Base-by-base conservation (phyloP, 2,888 invertebrate species). In the Eretmocerus hayati region DNA sequence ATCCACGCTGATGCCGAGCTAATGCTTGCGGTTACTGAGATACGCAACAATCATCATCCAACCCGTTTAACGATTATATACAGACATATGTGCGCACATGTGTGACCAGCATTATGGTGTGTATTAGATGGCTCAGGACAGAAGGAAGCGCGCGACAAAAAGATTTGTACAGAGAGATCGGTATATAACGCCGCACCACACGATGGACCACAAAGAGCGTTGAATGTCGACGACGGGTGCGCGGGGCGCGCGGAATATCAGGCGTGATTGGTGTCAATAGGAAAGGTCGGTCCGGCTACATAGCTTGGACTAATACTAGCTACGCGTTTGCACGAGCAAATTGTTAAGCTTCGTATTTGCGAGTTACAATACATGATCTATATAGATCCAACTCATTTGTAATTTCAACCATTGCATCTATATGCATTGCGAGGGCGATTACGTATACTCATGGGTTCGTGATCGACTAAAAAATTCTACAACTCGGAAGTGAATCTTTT, bases 181-280 rank as follows among this genome's bases (percentile, higher is more conserved):
- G 15, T 8, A n/a, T 15, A 15, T 33, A 33, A 13, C 33, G 33
- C 33, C 26, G 35, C 16, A 9, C 16, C 16, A 9, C 16, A 15
- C 16, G 4, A 15, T 35, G 35, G 3, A 9, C 4, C 35, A 15
- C 3, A 18, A n/a, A n/a, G n/a, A n/a, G n/a, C n/a, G 35, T 18
- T 8, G 26, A 26, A 11, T 26, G 26, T 26, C 26, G 26, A 8
- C 26, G 26, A 26, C 26, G 11, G n/a, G n/a, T n/a, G n/a, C n/a
- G 30, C 30, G 30, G 8, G 30, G 8, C 13, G 30, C 13, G 30
- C 13, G 8, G 33, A 33, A 35, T 42, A 50, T 50, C 45, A 42
- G 44, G 9, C 50, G 40, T 63, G 62, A 65, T 65, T 62, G 61
- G 57, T 61, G 65, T 65, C 62, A 65, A 65, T 62, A 59, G 58